Base-by-base conservation (phyloP, 2,888 invertebrate genomes). In the Phaonia tiefii region DNA sequence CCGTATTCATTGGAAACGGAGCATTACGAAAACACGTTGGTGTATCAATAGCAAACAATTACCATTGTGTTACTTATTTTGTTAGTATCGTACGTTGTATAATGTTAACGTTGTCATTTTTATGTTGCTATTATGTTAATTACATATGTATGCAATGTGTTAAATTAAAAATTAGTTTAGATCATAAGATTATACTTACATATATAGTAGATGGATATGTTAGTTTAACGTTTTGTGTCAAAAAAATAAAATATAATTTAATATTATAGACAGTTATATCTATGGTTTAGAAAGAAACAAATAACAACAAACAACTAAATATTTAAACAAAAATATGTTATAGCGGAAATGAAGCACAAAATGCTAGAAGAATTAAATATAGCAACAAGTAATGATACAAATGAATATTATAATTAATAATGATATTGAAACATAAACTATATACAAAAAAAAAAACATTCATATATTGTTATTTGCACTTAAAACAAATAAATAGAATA, bases 401-500 rank as follows among this genome's bases (percentile, higher is more conserved):
- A 72, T 37, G 51, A 78, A 46, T 66, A 60, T 31, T 31, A 58
- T 39, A 39, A 39, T n/a, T 15, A 13, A 26, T 17, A 63, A 42
- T 42, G 63, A 39, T 65, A 58, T 15, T 22, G 58, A 70, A 77
- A 75, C 46, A 54, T 3, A 71, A 54, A 75, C 71, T 49, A 75
- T 54, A 46, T 73, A 73, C 37, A 72, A 70, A 56, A n/a, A 70
- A 80, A 78, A 63, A 63, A 26, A 51, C 26, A 66, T 25, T 13
- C 26, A 80, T 79, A 80, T 82, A 82, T 82, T 83, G 84, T 83
- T 84, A 83, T 84, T 82, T 83, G 84, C 84, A 83, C 83, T 46
- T 79, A 70, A 77, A 31, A 77, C 80, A 58, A 77, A 79, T 73
- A 83, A 69, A 63, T 31, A 31, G 72, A 76, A 65, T 4, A 65